Percentiles rank a stretch among this genome's conserved stretches.
Conservation (phyloP, 35 echinoderm and acorn worm species). For the Hemicentrotus pulcherrimus region DNA sequence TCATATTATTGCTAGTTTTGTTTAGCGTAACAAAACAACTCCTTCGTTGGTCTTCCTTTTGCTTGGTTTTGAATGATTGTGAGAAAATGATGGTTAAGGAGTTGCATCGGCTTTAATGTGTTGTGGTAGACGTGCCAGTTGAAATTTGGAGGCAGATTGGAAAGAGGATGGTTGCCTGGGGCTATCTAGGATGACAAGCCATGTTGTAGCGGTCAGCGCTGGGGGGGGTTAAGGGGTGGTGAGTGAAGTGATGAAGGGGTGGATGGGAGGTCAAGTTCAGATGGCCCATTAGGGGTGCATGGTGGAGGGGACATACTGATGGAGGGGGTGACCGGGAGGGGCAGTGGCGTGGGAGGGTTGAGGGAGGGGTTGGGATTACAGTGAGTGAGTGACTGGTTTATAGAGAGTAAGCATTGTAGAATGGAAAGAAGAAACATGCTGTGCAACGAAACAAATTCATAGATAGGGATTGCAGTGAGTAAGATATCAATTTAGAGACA, state of each 20-base stretch:
- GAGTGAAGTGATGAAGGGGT: background rate
- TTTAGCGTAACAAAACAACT: background rate
- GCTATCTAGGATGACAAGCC: background rate
- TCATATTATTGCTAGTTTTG: background rate
- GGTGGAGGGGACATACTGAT: too few relatives aligned
- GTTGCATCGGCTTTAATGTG: background rate
- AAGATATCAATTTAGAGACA: background rate
- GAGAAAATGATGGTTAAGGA: constrained; percentile 1
- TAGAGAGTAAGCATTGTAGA: too few relatives aligned
- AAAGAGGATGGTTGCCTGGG: background rate
- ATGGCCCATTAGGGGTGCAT: background rate
- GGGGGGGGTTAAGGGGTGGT: background rate
- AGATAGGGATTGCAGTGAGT: too few relatives aligned
- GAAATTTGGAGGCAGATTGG: background rate
- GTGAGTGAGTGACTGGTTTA: background rate
- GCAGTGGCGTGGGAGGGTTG: background rate
- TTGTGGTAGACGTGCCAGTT: background rate
- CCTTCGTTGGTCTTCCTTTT: background rate
- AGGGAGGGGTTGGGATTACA: background rate
- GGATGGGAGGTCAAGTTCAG: background rate
- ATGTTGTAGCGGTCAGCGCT: constrained; percentile 9
- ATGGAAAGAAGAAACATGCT: too few relatives aligned
- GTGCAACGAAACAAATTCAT: too few relatives aligned
- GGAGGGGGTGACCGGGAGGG: background rate
- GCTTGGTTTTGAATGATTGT: background rate